Evolutionary conservation across 2,797 vertebrate species (phyloP).

Genomic region (Dendrocincla fuliginosa): DNA sequence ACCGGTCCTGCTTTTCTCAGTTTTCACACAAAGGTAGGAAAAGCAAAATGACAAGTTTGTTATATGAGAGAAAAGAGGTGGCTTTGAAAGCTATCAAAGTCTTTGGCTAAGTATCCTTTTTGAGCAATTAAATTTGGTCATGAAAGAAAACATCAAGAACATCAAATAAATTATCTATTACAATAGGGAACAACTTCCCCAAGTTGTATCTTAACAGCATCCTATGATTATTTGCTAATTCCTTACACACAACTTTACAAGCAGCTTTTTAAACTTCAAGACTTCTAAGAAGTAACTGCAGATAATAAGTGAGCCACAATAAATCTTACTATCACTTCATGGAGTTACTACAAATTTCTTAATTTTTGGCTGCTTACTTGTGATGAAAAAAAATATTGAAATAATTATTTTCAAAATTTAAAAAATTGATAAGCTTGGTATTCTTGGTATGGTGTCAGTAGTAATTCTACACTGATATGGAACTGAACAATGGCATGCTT

Average conservation of each 20-base stretch:
- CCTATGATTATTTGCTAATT: neutral
- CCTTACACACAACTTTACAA: neutral
- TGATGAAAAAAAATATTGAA: neutral
- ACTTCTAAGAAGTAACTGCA: neutral
- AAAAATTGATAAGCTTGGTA: neutral
- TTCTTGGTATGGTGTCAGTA: neutral
- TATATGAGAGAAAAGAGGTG: neutral
- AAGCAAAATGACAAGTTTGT: neutral
- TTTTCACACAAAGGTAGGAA: neutral
- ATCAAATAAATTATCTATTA: neutral
- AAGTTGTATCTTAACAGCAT: neutral
- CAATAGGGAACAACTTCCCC: neutral
- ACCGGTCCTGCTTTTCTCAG: neutral
- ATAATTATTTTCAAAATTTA: neutral
- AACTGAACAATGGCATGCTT: neutral
- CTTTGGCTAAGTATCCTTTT: neutral
- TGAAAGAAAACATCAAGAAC: neutral
- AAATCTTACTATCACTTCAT: neutral
- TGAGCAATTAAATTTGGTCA: neutral
- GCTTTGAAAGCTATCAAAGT: neutral
- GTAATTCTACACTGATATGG: neutral
- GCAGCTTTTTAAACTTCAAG: neutral
- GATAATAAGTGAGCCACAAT: neutral
- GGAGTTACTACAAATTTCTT: neutral
- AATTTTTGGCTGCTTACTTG: neutral